These are phyloP conservation scores for Rattus rattus DNA, from an alignment of 2,113 vertebrate genomes.

Conservation along the genomic window DNA sequence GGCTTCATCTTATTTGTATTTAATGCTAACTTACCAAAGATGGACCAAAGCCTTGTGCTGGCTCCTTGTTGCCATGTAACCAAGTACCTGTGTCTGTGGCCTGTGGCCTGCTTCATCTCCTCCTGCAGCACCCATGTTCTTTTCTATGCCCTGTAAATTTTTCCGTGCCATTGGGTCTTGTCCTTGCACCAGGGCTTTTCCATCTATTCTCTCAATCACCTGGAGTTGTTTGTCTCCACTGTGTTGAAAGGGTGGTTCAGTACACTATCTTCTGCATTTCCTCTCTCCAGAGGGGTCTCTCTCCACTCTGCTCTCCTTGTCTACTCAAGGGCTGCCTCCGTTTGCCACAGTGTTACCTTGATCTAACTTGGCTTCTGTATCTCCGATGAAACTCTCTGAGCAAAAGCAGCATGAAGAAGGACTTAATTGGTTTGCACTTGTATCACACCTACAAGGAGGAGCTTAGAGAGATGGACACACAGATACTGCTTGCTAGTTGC, in stretches of 20 bases:
- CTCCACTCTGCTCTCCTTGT: neutral
- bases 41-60: rapidly evolving
- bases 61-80: rapidly evolving
- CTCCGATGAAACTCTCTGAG: neutral
- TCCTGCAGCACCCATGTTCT: rapidly evolving
- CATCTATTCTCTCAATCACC: neutral
- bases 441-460: neutral
- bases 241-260: rapidly evolving
- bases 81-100: rapidly evolving
- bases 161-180: rapidly evolving
- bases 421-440: neutral
- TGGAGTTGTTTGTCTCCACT: neutral
- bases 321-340: neutral
- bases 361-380: neutral
- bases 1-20: neutral
- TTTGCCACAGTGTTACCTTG: neutral
- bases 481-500: neutral
- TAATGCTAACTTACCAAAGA: rapidly evolving
- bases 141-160: rapidly evolving
- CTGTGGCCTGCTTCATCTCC: rapidly evolving
- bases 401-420: neutral
- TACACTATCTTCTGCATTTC: too few species aligned
- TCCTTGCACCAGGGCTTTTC: neutral
- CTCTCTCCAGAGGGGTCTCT: neutral
- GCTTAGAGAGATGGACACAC: too few species aligned